Conservation (phyloP, 2,888 invertebrate genomes). For the Capitulum mitella region DNA sequence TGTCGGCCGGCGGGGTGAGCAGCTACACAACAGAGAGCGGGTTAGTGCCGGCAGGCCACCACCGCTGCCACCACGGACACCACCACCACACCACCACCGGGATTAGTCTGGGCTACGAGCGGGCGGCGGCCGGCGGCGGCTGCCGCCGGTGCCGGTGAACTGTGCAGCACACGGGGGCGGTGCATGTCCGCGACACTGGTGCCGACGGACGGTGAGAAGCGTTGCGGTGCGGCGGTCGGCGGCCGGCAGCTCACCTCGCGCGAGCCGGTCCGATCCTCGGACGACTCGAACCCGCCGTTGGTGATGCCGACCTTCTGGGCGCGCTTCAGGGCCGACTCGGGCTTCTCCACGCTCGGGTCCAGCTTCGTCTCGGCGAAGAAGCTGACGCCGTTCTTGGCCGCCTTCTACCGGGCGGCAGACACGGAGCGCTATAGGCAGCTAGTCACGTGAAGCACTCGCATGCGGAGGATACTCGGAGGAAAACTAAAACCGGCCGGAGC, state of each 20-base stretch:
- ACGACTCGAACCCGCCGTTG: neutral
- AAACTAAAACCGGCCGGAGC: too few relatives aligned
- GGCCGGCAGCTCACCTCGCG: neutral
- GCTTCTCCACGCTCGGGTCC: conserved; percentile 23
- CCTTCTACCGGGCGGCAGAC: neutral
- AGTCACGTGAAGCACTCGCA: too few relatives aligned
- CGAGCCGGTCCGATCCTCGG: neutral
- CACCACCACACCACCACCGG: neutral
- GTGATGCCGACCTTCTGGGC: neutral
- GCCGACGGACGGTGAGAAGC: neutral
- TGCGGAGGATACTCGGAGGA: too few relatives aligned
- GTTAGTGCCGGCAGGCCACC: neutral
- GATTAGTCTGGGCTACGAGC: too few relatives aligned
- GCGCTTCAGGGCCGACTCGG: conserved; percentile 10
- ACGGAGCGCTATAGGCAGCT: neutral
- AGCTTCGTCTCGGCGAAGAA: conserved; percentile 15
- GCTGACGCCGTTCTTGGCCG: neutral
- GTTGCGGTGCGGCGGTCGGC: neutral
- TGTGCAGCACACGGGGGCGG: neutral
- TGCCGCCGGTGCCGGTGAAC: too few relatives aligned
- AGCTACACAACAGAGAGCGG: neutral
- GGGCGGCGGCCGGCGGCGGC: too few relatives aligned
- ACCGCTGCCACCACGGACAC: neutral
- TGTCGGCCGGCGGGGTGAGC: neutral
- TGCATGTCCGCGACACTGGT: neutral